Evolutionary conservation across 2,797 vertebrate genomes (phyloP).

Genomic region (Psittacula echo): DNA sequence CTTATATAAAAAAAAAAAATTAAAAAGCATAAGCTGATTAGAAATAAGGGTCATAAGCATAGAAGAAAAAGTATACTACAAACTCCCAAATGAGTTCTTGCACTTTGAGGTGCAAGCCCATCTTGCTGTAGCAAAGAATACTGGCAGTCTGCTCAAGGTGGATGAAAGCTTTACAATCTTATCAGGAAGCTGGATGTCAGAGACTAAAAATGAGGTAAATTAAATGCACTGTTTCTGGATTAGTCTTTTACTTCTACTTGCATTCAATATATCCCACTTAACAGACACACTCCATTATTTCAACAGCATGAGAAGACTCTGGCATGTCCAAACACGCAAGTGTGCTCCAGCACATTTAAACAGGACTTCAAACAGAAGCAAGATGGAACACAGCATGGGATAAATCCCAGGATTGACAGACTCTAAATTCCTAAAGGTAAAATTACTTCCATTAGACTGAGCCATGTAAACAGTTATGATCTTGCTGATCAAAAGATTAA

Average conservation of each 20-base stretch:
- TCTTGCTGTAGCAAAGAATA: neutral
- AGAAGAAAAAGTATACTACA: neutral
- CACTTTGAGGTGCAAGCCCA: neutral
- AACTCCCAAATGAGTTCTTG: neutral
- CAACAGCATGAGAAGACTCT: neutral
- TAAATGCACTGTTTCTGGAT: neutral
- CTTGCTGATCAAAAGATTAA: neutral
- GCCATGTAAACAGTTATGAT: neutral
- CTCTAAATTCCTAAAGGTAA: neutral
- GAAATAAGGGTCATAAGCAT: neutral
- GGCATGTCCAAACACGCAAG: neutral
- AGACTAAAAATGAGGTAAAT: neutral
- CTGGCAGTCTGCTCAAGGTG: neutral
- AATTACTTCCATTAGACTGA: slow-evolving; percentile 3
- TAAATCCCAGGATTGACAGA: neutral
- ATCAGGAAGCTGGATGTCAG: neutral
- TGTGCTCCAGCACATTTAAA: neutral
- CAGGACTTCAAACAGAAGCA: slow-evolving; percentile 14
- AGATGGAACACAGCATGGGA: neutral
- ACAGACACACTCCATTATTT: neutral
- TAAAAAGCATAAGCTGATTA: neutral
- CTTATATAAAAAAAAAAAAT: neutral
- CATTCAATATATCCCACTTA: neutral
- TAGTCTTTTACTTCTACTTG: neutral
- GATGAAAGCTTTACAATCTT: neutral